phyloP scores from a whole-genome alignment of 2,113 vertebrate species.

The Lagopus leucura region DNA sequence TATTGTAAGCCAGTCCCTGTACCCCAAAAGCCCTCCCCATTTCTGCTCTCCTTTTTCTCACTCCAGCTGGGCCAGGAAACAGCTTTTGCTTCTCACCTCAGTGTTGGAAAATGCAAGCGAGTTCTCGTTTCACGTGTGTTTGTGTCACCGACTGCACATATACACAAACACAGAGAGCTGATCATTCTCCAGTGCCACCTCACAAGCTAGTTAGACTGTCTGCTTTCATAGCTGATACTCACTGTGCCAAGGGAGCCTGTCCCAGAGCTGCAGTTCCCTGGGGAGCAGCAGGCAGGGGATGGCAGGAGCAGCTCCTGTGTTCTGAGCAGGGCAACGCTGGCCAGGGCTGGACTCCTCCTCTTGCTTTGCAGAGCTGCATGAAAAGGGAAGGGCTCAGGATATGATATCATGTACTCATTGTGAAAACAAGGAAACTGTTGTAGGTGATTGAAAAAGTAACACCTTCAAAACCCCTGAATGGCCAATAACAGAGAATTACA shows the following conservation, averaged over 20 bases:
- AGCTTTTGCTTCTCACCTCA: neutral
- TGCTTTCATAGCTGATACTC: constrained; percentile 46
- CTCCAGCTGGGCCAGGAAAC: neutral
- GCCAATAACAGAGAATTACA: neutral
- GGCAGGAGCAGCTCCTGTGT: neutral
- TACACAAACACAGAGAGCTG: neutral
- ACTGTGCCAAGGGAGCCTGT: neutral
- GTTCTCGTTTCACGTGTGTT: neutral
- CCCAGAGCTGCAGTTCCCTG: neutral
- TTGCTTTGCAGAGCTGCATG: constrained; percentile 19
- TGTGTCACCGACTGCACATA: neutral
- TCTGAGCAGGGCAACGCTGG: neutral
- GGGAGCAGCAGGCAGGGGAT: neutral
- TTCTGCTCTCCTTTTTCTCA: neutral
- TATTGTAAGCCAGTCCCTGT: neutral
- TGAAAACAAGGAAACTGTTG: constrained; percentile 52
- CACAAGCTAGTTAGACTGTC: neutral
- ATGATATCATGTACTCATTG: constrained; percentile 57
- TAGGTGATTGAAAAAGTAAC: constrained; percentile 1
- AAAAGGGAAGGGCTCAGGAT: constrained; percentile 71
- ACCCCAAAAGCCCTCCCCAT: neutral
- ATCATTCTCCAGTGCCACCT: neutral
- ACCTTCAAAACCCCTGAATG: neutral
- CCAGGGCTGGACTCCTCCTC: constrained; percentile 31
- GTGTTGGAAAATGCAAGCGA: neutral